A percentile compares a stretch with the other conserved stretches of the same genome.
Evolutionary conservation across 2,888 invertebrate species (phyloP).

Genomic region (Dyspetes luteomarginatus): DNA sequence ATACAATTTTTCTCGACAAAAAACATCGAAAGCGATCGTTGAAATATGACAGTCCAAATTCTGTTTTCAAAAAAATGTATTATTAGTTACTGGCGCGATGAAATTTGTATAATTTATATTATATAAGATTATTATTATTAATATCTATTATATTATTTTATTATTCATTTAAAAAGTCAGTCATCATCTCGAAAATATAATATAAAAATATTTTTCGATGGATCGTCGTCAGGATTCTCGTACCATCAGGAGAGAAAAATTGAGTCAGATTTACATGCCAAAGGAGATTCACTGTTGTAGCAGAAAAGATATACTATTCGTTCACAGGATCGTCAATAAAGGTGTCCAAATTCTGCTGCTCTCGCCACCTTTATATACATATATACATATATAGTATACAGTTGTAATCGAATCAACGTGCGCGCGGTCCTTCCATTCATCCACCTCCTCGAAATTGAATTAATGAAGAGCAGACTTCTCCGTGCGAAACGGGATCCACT

Average conservation of each 20-base stretch:
- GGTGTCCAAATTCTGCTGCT: slow-evolving; percentile 38
- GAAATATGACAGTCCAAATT: not conserved
- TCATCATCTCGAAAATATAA: not conserved
- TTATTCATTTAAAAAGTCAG: not conserved
- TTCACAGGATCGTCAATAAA: slow-evolving; percentile 44
- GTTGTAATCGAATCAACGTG: slow-evolving; percentile 58
- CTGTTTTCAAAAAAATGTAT: not conserved
- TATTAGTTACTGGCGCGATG: not conserved
- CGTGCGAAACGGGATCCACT: slow-evolving; percentile 66
- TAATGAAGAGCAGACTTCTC: slow-evolving; percentile 70
- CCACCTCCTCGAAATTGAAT: slow-evolving; percentile 66
- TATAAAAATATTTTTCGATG: not conserved
- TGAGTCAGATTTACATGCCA: slow-evolving; percentile 19
- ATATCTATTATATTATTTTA: not conserved
- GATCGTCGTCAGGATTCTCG: not conserved
- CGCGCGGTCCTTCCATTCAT: slow-evolving; percentile 52
- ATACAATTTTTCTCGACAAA: not conserved
- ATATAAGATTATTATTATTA: not conserved
- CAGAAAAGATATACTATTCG: not conserved
- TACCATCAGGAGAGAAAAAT: slow-evolving; percentile 19
- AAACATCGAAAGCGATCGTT: not conserved
- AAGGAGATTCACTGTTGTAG: slow-evolving; percentile 28
- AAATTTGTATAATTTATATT: not conserved
- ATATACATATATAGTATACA: slow-evolving; percentile 20
- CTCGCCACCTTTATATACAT: slow-evolving; percentile 1